phyloP scores from a whole-genome alignment of 1,140 invertebrate genomes.

The Pogonus chalceus region DNA sequence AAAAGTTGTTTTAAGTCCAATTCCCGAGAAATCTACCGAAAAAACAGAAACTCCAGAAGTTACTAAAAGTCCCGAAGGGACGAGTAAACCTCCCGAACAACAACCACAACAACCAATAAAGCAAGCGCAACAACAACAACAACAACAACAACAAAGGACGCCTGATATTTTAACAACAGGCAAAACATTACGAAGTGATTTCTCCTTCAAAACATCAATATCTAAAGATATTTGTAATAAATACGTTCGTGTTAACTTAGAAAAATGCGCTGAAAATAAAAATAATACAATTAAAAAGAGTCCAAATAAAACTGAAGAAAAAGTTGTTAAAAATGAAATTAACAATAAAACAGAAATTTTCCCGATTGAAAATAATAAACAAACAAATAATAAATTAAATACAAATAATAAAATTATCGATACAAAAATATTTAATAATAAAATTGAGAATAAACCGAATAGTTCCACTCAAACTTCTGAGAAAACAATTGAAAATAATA shows the following conservation, averaged over 20 bases:
- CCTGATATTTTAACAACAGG: not conserved
- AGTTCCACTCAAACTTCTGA: not conserved
- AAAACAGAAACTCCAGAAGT: no score
- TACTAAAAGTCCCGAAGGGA: not conserved
- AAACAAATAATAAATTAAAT: not conserved
- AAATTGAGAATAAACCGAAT: not conserved
- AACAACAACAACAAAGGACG: not conserved
- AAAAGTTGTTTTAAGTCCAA: not conserved
- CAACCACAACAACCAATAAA: constrained; percentile 1
- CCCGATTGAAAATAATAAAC: not conserved
- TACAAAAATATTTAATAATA: not conserved
- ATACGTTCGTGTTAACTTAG: not conserved
- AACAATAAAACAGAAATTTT: not conserved
- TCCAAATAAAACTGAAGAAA: not conserved
- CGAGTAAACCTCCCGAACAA: constrained; percentile 10
- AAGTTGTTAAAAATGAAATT: not conserved
- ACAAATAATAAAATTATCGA: not conserved
- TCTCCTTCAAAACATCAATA: constrained; percentile 14
- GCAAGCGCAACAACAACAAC: not conserved
- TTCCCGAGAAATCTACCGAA: not conserved
- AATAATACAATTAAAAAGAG: not conserved
- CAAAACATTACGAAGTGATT: constrained; percentile 18
- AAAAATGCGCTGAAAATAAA: not conserved
- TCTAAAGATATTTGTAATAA: constrained; percentile 17
- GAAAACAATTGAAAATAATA: no score